Conservation (phyloP, 2,888 invertebrate genomes). For the Chrysolina americana region DNA sequence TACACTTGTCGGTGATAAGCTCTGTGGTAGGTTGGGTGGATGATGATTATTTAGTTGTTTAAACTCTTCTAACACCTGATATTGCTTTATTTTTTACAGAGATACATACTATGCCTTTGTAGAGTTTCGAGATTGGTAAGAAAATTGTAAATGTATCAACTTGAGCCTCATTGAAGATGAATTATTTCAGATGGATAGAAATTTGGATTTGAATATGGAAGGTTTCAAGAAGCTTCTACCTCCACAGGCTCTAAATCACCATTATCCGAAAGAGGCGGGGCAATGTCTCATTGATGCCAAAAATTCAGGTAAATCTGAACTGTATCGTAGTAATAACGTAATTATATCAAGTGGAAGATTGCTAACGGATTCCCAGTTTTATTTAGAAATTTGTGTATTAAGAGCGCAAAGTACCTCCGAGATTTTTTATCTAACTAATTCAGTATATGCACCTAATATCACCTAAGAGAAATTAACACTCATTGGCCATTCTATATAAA, state of each 20-base stretch:
- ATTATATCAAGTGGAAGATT: neutral
- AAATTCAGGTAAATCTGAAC: neutral
- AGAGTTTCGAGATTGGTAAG: neutral
- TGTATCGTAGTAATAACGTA: no score
- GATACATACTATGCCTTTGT: constrained; percentile 1
- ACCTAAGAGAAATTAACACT: no score
- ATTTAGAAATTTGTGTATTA: no score
- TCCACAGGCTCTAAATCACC: neutral
- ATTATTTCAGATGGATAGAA: neutral
- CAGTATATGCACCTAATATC: no score
- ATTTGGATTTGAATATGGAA: neutral
- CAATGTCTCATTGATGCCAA: neutral
- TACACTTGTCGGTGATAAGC: no score
- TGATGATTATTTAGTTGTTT: no score
- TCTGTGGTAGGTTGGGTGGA: no score
- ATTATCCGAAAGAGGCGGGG: neutral
- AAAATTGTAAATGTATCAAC: neutral
- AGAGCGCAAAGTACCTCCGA: no score
- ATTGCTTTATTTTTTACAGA: neutral
- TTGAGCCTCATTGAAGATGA: no score
- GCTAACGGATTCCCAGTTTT: neutral
- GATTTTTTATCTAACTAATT: no score
- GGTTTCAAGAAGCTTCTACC: neutral
- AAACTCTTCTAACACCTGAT: no score
- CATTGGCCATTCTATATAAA: no score